Evolutionary conservation across 2,113 vertebrate species (phyloP).

Genomic region (Casuarius casuarius): DNA sequence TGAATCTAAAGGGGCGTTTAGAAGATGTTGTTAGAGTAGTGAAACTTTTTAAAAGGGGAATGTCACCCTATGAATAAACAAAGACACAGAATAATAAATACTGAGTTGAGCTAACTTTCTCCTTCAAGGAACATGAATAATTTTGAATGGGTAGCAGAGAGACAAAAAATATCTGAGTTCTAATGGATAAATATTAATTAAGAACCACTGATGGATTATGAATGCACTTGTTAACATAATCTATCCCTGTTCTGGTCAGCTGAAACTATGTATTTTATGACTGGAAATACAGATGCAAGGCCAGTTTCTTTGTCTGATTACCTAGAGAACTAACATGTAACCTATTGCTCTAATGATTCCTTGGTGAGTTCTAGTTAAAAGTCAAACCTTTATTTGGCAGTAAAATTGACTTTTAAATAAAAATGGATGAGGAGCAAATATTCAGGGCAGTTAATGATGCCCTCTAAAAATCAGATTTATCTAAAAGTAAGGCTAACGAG

Average conservation of each 20-base stretch:
- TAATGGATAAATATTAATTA: neutral
- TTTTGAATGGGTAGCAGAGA: neutral
- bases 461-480: neutral
- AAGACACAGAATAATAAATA: neutral
- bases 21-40: neutral
- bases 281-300: neutral
- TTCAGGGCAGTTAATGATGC: constrained; percentile 12
- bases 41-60: neutral
- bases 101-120: neutral
- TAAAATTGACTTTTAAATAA: constrained; percentile 4
- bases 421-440: neutral
- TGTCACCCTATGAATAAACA: neutral
- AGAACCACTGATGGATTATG: neutral
- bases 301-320: rapidly evolving
- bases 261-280: neutral
- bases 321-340: neutral
- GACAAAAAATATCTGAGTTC: neutral
- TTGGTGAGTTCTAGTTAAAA: neutral
- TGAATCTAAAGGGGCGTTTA: neutral
- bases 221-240: neutral
- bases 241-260: neutral
- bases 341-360: neutral
- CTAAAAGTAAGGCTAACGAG: constrained; percentile 17
- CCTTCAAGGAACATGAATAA: neutral
- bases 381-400: constrained; percentile 6